Base-by-base conservation (phyloP, 2,888 invertebrate species). In the Scelioninae gen. 1 region DNA sequence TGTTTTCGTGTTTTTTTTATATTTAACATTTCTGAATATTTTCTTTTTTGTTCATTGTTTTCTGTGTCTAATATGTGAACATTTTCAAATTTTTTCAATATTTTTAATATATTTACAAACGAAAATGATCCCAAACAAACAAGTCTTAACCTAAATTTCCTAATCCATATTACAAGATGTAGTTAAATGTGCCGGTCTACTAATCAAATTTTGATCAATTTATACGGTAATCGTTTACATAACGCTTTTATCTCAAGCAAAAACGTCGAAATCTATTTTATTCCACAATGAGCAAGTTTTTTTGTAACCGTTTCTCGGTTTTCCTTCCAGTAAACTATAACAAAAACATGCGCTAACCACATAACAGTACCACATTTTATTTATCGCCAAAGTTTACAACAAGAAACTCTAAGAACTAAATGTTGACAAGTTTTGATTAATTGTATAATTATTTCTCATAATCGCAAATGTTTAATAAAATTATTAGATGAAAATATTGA, bases 121-220 rank as follows among this genome's bases (percentile, higher is more conserved):
- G 23, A 23, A 23, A 23, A 23, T 23, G 4, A 23, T 23, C 4
- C 23, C 4, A 4, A 23, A 23, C 4, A 23, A 23, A 23, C 23
- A 23, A 23, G 23, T 23, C 1, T 23, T 2, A 23, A 2, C 23
- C 23, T 23, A 15, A 68, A 9, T 68, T 71, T 49, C 32, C 29
- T 49, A 60, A 72, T 72, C 23, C 53, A 4, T 16, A 32, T 53
- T 72, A 60, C 43, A 31, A 23, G 7, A 40, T 66, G 10, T 15
- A 15, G 16, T 55, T 15, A 29, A 43, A n/a, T 63, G 47, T 58
- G 43, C 66, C 76, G 66, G 47, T 76, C 76, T 60, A 45, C 15
- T 66, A 66, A 75, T 43, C 75, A 65, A 49, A 58, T 58, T 74
- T 65, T 40, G 51, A 38, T 49, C 31, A 13, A 32, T 72, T 53